Evolutionary conservation across 2,113 vertebrate species (phyloP).

Genomic region (Anoplopoma fimbria): DNA sequence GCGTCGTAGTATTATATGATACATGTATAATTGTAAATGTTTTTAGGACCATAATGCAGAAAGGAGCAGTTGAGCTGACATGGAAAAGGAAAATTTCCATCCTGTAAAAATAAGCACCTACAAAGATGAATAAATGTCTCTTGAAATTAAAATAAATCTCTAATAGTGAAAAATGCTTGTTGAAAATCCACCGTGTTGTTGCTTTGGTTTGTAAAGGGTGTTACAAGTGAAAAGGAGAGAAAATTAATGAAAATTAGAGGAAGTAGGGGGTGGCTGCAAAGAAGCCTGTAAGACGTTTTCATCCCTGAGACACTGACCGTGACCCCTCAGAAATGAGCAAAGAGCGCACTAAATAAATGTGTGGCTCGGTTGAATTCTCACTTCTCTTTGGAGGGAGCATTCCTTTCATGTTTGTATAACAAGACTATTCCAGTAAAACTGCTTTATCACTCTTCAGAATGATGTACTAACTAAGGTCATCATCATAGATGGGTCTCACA

Average conservation of each 20-base stretch:
- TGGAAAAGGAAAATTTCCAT: too few relatives aligned
- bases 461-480: background rate
- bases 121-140: constrained; percentile 18
- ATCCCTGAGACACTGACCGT: constrained; percentile 67
- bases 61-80: constrained; percentile 8
- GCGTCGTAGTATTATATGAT: constrained; percentile 50
- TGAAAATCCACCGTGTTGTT: constrained; percentile 4
- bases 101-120: background rate
- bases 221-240: background rate
- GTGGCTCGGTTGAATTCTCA: constrained; percentile 19
- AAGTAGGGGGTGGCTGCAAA: constrained; percentile 23
- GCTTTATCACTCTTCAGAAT: constrained; percentile 7
- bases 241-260: constrained; percentile 22
- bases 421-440: constrained; percentile 6
- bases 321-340: constrained; percentile 66
- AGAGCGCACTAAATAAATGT: constrained; percentile 71
- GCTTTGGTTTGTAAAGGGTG: constrained; percentile 7
- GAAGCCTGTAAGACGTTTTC: constrained; percentile 62
- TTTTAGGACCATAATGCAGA: constrained; percentile 36
- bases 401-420: constrained; percentile 24
- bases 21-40: constrained; percentile 43
- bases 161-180: background rate
- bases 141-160: constrained; percentile 22
- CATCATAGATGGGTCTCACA: background rate
- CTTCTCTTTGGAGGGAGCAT: constrained; percentile 20